phyloP scores from a whole-genome alignment of 2,113 vertebrate genomes.

The Spermophilus dauricus region DNA sequence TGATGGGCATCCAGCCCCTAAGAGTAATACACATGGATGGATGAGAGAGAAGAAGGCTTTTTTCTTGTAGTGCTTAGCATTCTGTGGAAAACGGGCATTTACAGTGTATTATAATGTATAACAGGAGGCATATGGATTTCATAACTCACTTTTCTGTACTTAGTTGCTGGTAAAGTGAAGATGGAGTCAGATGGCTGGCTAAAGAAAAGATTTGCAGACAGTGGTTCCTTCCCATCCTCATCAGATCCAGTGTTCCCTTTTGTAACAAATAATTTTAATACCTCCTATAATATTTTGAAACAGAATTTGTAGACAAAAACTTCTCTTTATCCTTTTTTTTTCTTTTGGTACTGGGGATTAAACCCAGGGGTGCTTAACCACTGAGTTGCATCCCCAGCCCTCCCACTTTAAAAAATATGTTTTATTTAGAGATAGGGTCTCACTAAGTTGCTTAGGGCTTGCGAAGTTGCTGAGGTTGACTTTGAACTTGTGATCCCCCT shows the following conservation, averaged over 20 bases:
- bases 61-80: neutral
- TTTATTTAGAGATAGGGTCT: too few relatives aligned
- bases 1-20: neutral
- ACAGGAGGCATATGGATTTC: neutral
- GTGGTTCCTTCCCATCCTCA: neutral
- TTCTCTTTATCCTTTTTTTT: neutral
- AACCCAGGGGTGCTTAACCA: too few relatives aligned
- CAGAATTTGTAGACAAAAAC: neutral
- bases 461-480: too few relatives aligned
- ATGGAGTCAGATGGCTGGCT: neutral
- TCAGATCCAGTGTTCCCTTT: neutral
- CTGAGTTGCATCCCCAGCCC: too few relatives aligned
- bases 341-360: too few relatives aligned
- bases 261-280: neutral
- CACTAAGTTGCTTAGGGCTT: too few relatives aligned
- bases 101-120: neutral
- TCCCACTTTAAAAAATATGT: too few relatives aligned
- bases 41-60: neutral
- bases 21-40: neutral
- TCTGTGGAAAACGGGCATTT: neutral
- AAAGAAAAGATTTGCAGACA: neutral
- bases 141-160: neutral
- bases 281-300: neutral
- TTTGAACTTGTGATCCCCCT: too few relatives aligned
- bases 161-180: neutral